Percentiles rank a stretch among this genome's conserved stretches.
Conservation (phyloP, 2,888 invertebrate species). For the Stenotaenia linearis region DNA sequence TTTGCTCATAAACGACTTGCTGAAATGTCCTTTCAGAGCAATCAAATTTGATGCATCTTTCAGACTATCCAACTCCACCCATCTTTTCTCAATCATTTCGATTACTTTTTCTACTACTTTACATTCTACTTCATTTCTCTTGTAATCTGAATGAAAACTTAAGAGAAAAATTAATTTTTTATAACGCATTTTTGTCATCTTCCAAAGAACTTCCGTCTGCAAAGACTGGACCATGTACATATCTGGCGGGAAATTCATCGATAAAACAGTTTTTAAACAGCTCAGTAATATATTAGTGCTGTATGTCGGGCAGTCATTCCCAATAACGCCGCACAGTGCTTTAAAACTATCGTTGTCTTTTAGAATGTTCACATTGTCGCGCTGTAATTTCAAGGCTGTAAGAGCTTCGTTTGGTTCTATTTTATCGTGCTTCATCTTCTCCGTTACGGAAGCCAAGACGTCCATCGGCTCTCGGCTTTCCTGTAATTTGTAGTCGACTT, state of each 20-base stretch:
- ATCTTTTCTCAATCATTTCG: slow-evolving; percentile 40
- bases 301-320: background rate
- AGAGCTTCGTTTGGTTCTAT: background rate
- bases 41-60: slow-evolving; percentile 39
- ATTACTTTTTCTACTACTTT: slow-evolving; percentile 35
- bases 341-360: background rate
- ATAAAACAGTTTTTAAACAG: slow-evolving; percentile 36
- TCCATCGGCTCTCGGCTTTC: no score
- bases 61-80: slow-evolving; percentile 40
- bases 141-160: slow-evolving; percentile 35
- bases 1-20: slow-evolving; percentile 39
- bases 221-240: slow-evolving; percentile 38
- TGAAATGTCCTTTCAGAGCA: slow-evolving; percentile 37
- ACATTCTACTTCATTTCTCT: slow-evolving; percentile 31
- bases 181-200: slow-evolving; percentile 42
- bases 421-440: background rate
- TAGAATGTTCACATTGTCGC: background rate
- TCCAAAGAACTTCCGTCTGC: slow-evolving; percentile 42
- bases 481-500: no score
- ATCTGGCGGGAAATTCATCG: slow-evolving; percentile 37
- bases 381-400: background rate
- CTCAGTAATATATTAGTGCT: background rate
- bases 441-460: background rate
- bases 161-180: slow-evolving; percentile 39
- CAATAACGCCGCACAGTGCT: background rate